Base-by-base conservation (phyloP, 2,797 vertebrate genomes). In the Anas flavirostris region DNA sequence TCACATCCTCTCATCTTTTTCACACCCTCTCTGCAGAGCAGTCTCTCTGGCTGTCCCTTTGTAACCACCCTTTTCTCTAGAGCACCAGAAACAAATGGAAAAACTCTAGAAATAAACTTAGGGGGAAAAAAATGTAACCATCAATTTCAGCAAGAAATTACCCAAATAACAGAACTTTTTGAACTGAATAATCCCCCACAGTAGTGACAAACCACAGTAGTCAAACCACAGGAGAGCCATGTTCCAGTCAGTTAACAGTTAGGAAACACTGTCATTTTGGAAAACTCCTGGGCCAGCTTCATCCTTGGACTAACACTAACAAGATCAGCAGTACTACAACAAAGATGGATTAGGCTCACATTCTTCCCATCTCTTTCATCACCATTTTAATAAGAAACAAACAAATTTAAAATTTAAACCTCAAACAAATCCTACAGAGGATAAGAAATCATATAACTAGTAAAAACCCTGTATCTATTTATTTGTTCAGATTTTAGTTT, bases 121-220 rank as follows among this genome's bases (percentile, higher is more conserved):
- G 7, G 44, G 79, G 85, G 63, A 70, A 48, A 48, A 48, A 39
- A 39, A 44, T 44, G 72, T 74, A 97, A 88, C 88, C 81, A 91
- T 95, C 86, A 84, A 91, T 96, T 92, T 96, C 78, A 96, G 62
- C 88, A 95, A 95, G 95, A 96, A 93, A 94, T 97, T 94, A 94
- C 56, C 26, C 85, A 92, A 95, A 94, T 95, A 96, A 96, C 80
- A 90, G 70, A 95, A 96, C 80, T 91, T 95, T 95, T 92, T 93
- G 74, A 96, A 94, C 69, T 59, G 86, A 79, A 74, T 92, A 93
- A 95, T 95, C 95, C 90, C 91, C 93, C 91, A 77, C 87, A 95
- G 91, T 87, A 96, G 92, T 95, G 94, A 96, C 90, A 97, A 97
- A 97, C 92, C 95, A 94, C 93, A 97, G 91, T 11, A 95, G 87